A percentile compares a stretch with the other conserved stretches of the same genome.
phyloP scores from a whole-genome alignment of 2,113 vertebrate species.

The Probosciger aterrimus region DNA sequence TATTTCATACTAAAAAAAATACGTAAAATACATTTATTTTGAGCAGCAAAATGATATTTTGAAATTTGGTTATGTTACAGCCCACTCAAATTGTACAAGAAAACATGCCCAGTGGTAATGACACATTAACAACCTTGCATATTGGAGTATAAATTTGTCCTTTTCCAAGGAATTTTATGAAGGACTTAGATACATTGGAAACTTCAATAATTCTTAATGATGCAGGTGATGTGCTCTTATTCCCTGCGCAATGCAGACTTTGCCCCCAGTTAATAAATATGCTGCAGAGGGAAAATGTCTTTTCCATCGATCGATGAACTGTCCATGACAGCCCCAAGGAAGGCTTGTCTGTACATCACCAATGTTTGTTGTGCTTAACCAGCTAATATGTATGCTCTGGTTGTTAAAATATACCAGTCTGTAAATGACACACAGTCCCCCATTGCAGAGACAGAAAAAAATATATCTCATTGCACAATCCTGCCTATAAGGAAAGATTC shows the following conservation, averaged over 20 bases:
- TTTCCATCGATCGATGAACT: not conserved
- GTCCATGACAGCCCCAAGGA: not conserved
- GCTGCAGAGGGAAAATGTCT: not conserved
- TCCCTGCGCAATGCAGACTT: not conserved
- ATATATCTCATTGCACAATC: not conserved
- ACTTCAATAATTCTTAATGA: not conserved
- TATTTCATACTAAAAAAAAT: not conserved
- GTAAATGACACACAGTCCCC: not conserved
- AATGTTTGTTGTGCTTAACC: not conserved
- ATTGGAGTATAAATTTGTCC: not conserved
- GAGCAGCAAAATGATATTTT: not conserved
- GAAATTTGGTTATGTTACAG: not conserved
- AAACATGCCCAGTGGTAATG: not conserved
- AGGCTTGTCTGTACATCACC: not conserved
- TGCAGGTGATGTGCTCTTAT: not conserved
- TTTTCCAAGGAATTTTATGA: not conserved
- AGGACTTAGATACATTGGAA: not conserved
- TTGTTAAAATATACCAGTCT: not conserved
- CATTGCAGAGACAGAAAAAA: not conserved
- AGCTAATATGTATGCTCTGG: not conserved
- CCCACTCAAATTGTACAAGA: not conserved
- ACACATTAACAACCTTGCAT: not conserved
- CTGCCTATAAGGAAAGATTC: not conserved
- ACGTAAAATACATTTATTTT: not conserved
- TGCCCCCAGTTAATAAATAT: not conserved